These are phyloP conservation scores for Neomorphus geoffroyi DNA, from an alignment of 2,797 vertebrate species.

Conservation along the genomic window DNA sequence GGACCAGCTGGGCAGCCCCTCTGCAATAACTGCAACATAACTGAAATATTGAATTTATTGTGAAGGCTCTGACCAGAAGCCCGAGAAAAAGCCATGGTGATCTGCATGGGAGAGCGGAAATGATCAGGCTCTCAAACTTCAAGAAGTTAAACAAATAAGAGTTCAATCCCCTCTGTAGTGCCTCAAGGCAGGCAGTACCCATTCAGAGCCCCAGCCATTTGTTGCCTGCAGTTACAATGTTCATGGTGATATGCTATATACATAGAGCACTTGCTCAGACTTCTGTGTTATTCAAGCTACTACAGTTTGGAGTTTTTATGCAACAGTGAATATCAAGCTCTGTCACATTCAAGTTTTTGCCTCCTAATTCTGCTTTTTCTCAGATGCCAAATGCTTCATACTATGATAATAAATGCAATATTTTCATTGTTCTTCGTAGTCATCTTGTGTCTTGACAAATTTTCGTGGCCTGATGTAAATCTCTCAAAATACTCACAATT, in stretches of 20 bases:
- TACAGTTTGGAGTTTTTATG: not conserved
- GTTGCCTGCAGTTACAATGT: not conserved
- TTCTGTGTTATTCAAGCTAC: not conserved
- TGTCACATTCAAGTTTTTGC: not conserved
- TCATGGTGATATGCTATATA: not conserved
- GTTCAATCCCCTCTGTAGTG: not conserved
- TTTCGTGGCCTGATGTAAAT: not conserved
- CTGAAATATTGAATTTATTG: not conserved
- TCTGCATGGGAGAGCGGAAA: not conserved
- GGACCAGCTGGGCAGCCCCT: not conserved
- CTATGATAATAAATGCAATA: not conserved
- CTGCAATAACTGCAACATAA: not conserved
- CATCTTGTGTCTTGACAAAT: not conserved
- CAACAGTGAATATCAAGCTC: not conserved
- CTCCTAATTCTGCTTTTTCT: not conserved
- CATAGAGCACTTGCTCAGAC: not conserved
- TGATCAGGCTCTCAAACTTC: not conserved
- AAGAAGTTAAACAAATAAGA: not conserved
- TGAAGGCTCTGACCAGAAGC: not conserved
- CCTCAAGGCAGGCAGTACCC: not conserved
- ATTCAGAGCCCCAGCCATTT: not conserved
- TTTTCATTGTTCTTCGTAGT: not conserved
- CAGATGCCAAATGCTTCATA: not conserved
- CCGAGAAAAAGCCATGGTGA: not conserved
- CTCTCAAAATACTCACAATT: not conserved